Base-by-base conservation (phyloP, 2,888 invertebrate genomes). In the Lepidonotus clava region DNA sequence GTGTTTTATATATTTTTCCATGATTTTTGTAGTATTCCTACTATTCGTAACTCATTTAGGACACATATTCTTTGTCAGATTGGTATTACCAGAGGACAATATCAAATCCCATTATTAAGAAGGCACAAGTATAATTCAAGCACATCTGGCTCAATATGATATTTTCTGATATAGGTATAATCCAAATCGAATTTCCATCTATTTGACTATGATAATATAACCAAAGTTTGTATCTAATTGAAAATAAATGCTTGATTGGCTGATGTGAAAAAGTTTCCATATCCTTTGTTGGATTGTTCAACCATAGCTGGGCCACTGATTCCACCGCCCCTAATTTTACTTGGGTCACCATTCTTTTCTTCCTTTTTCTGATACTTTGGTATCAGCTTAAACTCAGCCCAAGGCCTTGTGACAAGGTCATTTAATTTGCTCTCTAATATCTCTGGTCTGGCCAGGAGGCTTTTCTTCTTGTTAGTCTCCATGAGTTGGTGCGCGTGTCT, bases 231-330 rank as follows among this genome's bases (percentile, higher is more conserved):
- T 1, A 4, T 24, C 28, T 80, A 80, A 41, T 80, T 80, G 21
- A 80, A 80, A 5, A 80, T 32, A 80, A 80, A 80, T 46, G 80
- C 80, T 80, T 80, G 80, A 46, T 32, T 46, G 11, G 80, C 46
- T 46, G 80, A 41, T 0, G 80, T 80, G 46, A 80, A 80, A 41
- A 80, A 80, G 80, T 80, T 80, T 28, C 80, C 80, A 51, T 80
- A 80, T 11, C 80, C 80, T 28, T 80, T 80, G 24, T 46, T 40
- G 41, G 28, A 1, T 41, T 80, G 80, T 28, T 80, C 80, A 6
- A 80, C 80, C 80, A 80, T 51, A 41, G 80, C 80, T 46, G 80
- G 41, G 18, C 80, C 80, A 51, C 80, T 46, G 24, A 46, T 21
- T n/a, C 80, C 80, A 8, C 24, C 24, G 18, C 28, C 46, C 21